Evolutionary conservation across 2,113 vertebrate species (phyloP).

Genomic region (human (Homo sapiens)): DNA sequence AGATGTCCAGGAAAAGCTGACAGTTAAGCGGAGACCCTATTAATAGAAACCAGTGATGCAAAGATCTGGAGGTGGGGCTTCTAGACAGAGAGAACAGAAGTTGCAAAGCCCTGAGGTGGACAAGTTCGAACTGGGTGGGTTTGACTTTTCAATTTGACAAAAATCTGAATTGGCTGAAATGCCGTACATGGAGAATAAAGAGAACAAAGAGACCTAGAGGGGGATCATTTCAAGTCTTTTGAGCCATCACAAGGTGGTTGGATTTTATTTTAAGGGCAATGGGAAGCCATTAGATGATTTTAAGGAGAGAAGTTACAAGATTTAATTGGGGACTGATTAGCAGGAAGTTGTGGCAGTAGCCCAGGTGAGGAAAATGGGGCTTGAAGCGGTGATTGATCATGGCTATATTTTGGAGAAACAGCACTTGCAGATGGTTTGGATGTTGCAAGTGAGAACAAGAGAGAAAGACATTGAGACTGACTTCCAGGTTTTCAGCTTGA

Average conservation of each 20-base stretch:
- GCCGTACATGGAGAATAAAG: neutral
- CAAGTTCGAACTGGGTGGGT: neutral
- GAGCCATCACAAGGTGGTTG: neutral
- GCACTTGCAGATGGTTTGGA: neutral
- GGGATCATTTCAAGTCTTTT: neutral
- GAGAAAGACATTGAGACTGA: neutral
- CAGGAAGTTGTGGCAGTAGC: neutral
- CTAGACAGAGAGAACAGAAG: neutral
- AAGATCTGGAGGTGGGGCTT: neutral
- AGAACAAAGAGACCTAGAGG: neutral
- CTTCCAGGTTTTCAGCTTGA: neutral
- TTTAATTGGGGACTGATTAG: neutral
- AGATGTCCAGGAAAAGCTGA: neutral
- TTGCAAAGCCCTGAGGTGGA: neutral
- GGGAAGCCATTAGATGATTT: neutral
- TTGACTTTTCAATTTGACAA: neutral
- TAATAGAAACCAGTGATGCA: neutral
- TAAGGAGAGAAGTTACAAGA: neutral
- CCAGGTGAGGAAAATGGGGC: neutral
- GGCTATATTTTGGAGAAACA: neutral
- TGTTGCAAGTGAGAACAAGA: neutral
- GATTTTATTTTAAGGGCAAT: neutral
- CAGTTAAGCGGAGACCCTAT: neutral
- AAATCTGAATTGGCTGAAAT: neutral
- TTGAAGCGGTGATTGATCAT: fast-evolving